Base-by-base conservation (phyloP, 2,113 vertebrate genomes). In the Prinia subflava region DNA sequence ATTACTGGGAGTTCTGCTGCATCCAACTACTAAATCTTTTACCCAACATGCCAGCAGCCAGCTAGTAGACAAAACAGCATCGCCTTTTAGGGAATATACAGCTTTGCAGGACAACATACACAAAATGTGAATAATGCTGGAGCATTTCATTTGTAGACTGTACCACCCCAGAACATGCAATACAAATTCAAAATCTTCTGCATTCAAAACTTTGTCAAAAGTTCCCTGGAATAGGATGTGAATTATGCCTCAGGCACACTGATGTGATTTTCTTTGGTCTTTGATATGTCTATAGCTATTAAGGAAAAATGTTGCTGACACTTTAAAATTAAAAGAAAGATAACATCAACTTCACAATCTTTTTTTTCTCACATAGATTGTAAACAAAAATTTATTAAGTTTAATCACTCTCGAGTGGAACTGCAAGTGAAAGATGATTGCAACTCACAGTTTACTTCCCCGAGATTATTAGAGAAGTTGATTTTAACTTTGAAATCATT, bases 1-100 rank as follows among this genome's bases (percentile, higher is more conserved):
- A 69, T 96, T 92, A 87, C 70, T 87, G 56, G 30, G 55, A 96
- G 56, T 60, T 88, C 95, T 94, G 64, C 90, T 93, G 86, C 82
- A 82, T 83, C 63, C 83, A 87, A 6, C 75, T 90, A 80, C 49
- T 88, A 94, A 95, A 91, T 83, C 65, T 95, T 92, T 77, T 49
- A 67, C 17, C 65, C 22, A 52, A 69, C 10, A 18, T 35, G 83
- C 83, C 83, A 96, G 59, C 52, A 92, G 59, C 23, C 71, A 95
- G 67, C 50, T 56, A 87, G 35, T 20, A 64, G 80, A n/a, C 21
- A 50, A 59, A 91, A 68, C 60, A 91, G 21, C 68, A 73, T 81
- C 50, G 19, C 73, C 39, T 83, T 87, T 87, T 62, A 82, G 55
- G 71, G 82, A 95, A 33, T 41, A 71, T 7, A 69, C 8, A 79